phyloP scores from a whole-genome alignment of 1,140 invertebrate genomes.

The Paralvinella palmiformis region DNA sequence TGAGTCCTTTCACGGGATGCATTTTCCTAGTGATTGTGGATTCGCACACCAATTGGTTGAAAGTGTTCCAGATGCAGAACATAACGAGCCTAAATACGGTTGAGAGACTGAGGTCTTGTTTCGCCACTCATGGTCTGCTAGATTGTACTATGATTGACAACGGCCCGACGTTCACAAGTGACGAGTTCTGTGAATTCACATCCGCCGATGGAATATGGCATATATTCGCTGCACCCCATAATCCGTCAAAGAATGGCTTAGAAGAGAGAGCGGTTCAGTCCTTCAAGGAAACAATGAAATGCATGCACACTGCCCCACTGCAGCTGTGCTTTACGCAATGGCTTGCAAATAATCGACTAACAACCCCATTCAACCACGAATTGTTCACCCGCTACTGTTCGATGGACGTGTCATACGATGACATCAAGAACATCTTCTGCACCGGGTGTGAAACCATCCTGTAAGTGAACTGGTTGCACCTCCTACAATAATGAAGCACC shows the following conservation, averaged over 20 bases:
- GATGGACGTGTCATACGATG: too few species aligned
- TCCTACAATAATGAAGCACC: too few species aligned
- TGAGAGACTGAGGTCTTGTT: conserved; percentile 19
- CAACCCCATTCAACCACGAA: background rate
- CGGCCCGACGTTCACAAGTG: conserved; percentile 46
- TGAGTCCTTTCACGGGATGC: conserved; percentile 41
- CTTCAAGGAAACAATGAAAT: too few species aligned
- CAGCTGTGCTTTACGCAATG: background rate
- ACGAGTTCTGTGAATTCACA: too few species aligned
- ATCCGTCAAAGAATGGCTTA: too few species aligned
- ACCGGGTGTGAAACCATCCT: too few species aligned
- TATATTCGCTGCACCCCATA: too few species aligned
- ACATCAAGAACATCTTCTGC: too few species aligned
- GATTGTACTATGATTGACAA: conserved; percentile 48
- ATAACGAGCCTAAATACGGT: background rate
- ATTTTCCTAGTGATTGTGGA: conserved; percentile 51
- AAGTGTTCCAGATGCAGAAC: conserved; percentile 10
- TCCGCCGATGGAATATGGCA: too few species aligned
- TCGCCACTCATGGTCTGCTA: conserved; percentile 46
- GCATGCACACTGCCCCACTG: background rate
- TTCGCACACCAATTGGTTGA: conserved; percentile 48
- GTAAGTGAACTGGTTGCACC: too few species aligned
- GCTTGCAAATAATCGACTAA: conserved; percentile 6
- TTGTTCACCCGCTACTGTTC: background rate
- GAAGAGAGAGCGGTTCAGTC: too few species aligned